Base-by-base conservation (phyloP, 2,113 vertebrate genomes). In the Poeciliopsis prolifica region DNA sequence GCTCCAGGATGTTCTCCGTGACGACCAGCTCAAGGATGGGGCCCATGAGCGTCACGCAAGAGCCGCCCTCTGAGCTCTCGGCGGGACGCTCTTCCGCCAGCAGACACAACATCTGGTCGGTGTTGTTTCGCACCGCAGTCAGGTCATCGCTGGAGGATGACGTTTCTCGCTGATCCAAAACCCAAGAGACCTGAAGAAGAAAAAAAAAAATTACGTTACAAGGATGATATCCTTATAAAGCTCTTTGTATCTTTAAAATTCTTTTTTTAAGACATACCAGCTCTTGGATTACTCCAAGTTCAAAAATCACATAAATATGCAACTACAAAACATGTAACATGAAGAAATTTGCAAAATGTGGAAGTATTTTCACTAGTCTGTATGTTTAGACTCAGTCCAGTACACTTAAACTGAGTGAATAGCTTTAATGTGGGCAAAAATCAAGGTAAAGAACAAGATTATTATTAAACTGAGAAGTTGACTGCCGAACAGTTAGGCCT, bases 51-150 rank as follows among this genome's bases (percentile, higher is more conserved):
- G 70, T 31, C 70, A 78, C 66, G 7, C 58, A 42, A 72, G 75
- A 48, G 26, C 70, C 72, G 1, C 80, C 11, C 24, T 87, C 17
- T 0, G 80, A 85, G 92, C 31, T 90, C 87, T 14, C 93, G 0
- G 92, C 88, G 0, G 96, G 94, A 9, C 93, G 94, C 87, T 99
- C 98, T 88, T 98, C 96, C 0, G 95, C 97, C 88, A 99, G 90
- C 65, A 99, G 92, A 65, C 96, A 97, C 77, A 99, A 69, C 97
- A 99, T 97, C 94, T 99, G 98, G 84, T 97, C 97, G 0, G 96
- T 97, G 94, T 99, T 94, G 92, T 99, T 99, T 74, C 96, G 93
- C 80, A 99, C 97, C 0, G 96, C 96, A 0, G 95, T 98, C 78
- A 97, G 94, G 92, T 99, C 98, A 0, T 99, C 98, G 4, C 95